Conservation (phyloP, 92 coral and sea anemone species). For the Phenganax subtilis region DNA sequence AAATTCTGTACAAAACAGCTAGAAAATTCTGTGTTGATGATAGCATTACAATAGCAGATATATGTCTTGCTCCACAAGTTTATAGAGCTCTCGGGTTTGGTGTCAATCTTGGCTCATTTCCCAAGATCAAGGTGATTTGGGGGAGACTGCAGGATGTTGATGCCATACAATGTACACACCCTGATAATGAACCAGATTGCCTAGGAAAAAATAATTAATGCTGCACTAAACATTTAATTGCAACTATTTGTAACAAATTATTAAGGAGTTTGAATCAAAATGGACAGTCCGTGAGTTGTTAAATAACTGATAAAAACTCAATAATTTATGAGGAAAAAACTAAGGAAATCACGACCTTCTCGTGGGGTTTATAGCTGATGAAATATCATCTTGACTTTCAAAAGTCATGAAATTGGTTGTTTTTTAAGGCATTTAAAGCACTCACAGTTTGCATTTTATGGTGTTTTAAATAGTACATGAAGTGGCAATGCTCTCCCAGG, state of each 20-base stretch:
- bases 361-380: no score
- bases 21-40: constrained; percentile 16
- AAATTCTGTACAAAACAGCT: constrained; percentile 17
- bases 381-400: no score
- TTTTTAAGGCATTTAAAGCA: no score
- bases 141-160: not conserved
- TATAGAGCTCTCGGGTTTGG: constrained; percentile 24
- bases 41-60: constrained; percentile 21
- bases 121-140: constrained; percentile 8
- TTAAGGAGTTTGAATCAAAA: no score
- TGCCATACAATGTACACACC: not conserved
- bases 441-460: no score
- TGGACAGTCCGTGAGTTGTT: no score
- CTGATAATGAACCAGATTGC: constrained; percentile 33
- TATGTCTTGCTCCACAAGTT: constrained; percentile 17
- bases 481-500: no score
- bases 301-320: no score
- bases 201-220: not conserved
- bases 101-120: not conserved
- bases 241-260: not conserved
- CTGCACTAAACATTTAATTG: not conserved
- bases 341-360: no score
- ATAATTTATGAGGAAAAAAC: no score
- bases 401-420: no score
- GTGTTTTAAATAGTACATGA: no score